A percentile compares a stretch with the other conserved stretches of the same genome.
These are phyloP conservation scores for Accipiter virgatus DNA, from an alignment of 2,113 vertebrate genomes.

Conservation along the genomic window DNA sequence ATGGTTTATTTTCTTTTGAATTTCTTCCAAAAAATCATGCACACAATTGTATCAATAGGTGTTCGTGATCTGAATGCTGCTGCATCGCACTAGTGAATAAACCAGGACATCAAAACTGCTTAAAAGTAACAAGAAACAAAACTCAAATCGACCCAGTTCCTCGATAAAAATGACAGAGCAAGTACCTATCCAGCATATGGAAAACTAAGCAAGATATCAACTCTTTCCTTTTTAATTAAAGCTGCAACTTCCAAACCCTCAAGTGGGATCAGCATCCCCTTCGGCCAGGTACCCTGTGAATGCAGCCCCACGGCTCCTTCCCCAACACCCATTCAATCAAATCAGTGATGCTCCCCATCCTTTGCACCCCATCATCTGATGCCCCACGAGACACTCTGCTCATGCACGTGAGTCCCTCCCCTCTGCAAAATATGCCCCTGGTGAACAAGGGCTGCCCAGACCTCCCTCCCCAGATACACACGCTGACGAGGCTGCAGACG, in stretches of 20 bases:
- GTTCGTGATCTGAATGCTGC: background rate
- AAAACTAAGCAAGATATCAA: background rate
- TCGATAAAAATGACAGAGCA: background rate
- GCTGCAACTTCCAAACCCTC: background rate
- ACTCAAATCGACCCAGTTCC: background rate
- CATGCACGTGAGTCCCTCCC: rapidly evolving
- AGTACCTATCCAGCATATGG: background rate
- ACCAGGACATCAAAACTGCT: background rate
- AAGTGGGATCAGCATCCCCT: background rate
- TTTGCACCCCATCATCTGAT: background rate
- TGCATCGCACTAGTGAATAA: background rate
- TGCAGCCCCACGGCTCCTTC: background rate
- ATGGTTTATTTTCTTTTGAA: background rate
- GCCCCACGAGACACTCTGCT: rapidly evolving
- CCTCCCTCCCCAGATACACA: rapidly evolving
- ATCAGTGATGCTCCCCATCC: background rate
- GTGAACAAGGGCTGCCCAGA: too few relatives aligned
- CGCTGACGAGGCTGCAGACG: background rate
- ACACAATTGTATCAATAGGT: background rate
- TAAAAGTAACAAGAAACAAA: background rate
- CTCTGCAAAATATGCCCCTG: background rate
- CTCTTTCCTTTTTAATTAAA: background rate
- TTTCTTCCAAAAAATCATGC: background rate
- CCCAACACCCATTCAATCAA: background rate
- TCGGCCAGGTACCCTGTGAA: background rate